A percentile compares a stretch with the other conserved stretches of the same genome.
These are phyloP conservation scores for Bombus polaris DNA, from an alignment of 1,140 invertebrate species.

Conservation along the genomic window DNA sequence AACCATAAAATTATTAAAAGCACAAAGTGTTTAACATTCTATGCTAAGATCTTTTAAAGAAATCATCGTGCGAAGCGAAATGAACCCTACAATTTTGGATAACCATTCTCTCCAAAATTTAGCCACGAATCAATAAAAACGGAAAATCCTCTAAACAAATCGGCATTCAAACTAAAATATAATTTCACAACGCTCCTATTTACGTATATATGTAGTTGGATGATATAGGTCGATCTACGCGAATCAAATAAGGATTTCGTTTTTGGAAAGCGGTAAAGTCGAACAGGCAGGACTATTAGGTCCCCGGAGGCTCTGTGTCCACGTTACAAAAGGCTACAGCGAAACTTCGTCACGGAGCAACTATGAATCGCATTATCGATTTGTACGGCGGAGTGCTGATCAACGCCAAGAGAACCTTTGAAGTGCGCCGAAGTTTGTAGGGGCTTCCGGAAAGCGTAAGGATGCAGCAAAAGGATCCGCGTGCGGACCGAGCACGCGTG, in stretches of 20 bases:
- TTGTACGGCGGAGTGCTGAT: conserved; percentile 64
- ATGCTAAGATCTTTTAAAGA: too few species aligned
- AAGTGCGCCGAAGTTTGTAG: conserved; percentile 64
- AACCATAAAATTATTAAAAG: background rate
- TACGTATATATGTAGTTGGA: too few species aligned
- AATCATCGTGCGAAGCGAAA: too few species aligned
- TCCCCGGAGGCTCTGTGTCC: conserved; percentile 10
- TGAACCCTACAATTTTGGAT: too few species aligned
- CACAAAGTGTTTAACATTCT: too few species aligned
- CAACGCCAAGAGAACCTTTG: conserved; percentile 62
- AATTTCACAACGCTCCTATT: too few species aligned
- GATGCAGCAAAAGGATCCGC: conserved; percentile 36
- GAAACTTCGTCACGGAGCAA: conserved; percentile 55
- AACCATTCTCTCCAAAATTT: too few species aligned
- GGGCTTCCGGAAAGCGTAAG: conserved; percentile 66
- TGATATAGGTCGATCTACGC: too few species aligned
- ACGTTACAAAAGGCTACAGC: conserved; percentile 35
- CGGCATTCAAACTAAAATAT: too few species aligned
- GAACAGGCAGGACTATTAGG: background rate
- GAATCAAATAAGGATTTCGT: too few species aligned
- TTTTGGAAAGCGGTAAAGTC: background rate
- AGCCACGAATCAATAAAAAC: too few species aligned
- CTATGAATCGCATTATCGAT: conserved; percentile 71
- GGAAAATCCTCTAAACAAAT: too few species aligned
- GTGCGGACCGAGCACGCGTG: conserved; percentile 56